phyloP scores from a whole-genome alignment of 1,140 invertebrate genomes.

The Cepaea nemoralis region DNA sequence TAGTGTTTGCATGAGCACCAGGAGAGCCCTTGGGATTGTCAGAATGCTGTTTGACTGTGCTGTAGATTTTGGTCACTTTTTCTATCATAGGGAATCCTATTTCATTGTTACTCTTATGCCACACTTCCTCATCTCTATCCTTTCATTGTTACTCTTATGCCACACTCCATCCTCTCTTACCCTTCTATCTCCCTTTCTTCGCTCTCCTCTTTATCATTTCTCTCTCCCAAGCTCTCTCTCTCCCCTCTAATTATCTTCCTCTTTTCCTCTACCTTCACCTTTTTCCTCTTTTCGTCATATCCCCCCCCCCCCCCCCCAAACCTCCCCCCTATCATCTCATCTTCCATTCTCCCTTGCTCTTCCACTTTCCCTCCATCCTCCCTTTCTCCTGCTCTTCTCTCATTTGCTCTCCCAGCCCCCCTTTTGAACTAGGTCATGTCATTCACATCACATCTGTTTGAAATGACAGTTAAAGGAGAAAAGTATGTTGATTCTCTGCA shows the following conservation, averaged over 20 bases:
- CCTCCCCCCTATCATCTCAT: background rate
- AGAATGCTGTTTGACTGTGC: too few species aligned
- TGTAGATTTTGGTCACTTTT: too few species aligned
- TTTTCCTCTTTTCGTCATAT: background rate
- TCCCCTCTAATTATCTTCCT: background rate
- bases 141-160: too few species aligned
- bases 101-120: too few species aligned
- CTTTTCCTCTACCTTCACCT: background rate
- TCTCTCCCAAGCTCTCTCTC: background rate
- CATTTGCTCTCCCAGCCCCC: background rate
- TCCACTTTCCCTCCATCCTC: background rate
- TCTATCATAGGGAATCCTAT: too few species aligned
- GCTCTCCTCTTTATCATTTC: background rate
- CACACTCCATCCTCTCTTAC: too few species aligned
- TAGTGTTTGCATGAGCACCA: too few species aligned
- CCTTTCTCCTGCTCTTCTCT: background rate
- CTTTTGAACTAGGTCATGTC: background rate
- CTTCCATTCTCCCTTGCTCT: background rate
- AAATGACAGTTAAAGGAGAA: too few species aligned
- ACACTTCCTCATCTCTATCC: too few species aligned
- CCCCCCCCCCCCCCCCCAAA: background rate
- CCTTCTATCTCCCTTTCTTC: background rate
- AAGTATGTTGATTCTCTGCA: too few species aligned
- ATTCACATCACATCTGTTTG: too few species aligned
- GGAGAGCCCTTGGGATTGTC: too few species aligned